Base-by-base conservation (phyloP, 2,888 invertebrate genomes). In the Blastobasis adustella region DNA sequence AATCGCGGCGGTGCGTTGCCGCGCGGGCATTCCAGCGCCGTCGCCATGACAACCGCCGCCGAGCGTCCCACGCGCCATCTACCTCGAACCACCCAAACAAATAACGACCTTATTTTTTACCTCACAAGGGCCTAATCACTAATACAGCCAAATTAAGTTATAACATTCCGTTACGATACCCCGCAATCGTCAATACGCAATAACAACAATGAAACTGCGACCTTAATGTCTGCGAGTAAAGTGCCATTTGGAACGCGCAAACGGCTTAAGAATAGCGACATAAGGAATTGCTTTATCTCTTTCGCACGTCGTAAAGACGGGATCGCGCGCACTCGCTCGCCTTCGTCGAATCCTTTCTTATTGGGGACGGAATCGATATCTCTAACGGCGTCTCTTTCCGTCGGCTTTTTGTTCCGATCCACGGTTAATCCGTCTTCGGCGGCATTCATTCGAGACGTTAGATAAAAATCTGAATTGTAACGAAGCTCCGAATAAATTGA, bases 261-360 rank as follows among this genome's bases (percentile, higher is more conserved):
- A 81, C 75, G 78, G 76, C 82, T 82, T 82, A 85, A 84, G 86
- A 85, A 87, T 80, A 83, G 86, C 79, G 79, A 84, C 86, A 79
- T 86, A 86, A 87, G 85, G 86, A 86, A 86, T 82, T 82, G 80
- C 79, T 84, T 80, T 84, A 84, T 85, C 88, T 87, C 88, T 80
- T 82, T 87, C 84, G 73, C 85, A 82, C 86, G 76, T 85, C 79
- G 75, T 85, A 79, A 86, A 83, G 79, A 82, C 75, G 69, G 55
- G 65, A 73, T 85, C 71, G 71, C 69, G 73, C 75, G 70, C 66
- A 67, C 85, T 83, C 82, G 66, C 75, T 87, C 76, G 68, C 60
- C 38, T 50, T 61, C 62, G 64, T 63, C 68, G 76, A 75, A 73
- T 78, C 79, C 81, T 80, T 81, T 76, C 79, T 72, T 71, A 66